Percentiles rank a stretch among this genome's conserved stretches.
Conservation (phyloP, 2,113 vertebrate genomes). For the Orientallactaga bullata region DNA sequence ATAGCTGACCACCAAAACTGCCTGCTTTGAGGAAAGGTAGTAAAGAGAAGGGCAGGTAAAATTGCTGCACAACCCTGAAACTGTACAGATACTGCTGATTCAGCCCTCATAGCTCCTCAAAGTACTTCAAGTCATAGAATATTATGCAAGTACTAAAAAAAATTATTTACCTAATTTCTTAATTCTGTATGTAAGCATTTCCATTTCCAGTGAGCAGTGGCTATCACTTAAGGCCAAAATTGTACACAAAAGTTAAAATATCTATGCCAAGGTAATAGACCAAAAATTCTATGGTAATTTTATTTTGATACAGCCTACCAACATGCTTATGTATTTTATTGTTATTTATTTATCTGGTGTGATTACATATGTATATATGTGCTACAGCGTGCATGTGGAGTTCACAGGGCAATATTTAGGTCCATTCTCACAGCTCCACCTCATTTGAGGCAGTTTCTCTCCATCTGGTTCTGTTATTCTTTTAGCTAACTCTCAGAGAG, state of each 20-base stretch:
- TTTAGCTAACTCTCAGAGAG: no score
- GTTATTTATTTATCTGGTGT: no score
- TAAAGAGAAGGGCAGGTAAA: not conserved
- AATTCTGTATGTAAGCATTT: not conserved
- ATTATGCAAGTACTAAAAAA: not conserved
- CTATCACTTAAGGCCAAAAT: not conserved
- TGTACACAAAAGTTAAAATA: not conserved
- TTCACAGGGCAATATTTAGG: no score
- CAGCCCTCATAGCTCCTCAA: not conserved
- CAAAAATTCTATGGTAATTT: constrained; percentile 9
- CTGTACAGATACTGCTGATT: fast-evolving
- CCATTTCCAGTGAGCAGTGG: not conserved
- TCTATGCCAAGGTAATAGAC: not conserved
- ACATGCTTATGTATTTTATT: no score
- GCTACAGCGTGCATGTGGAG: no score
- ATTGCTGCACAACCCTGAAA: not conserved
- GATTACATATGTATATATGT: no score
- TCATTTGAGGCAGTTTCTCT: no score
- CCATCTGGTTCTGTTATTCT: no score
- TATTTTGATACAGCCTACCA: not conserved
- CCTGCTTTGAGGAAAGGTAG: not conserved
- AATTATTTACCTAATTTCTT: not conserved
- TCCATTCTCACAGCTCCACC: no score
- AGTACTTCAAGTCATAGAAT: constrained; percentile 37
- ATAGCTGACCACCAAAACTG: not conserved